Evolutionary conservation across 2,797 vertebrate species (phyloP), one percentile per base, ranked within the genome.

Genomic region (Sitta carolinensis): DNA sequence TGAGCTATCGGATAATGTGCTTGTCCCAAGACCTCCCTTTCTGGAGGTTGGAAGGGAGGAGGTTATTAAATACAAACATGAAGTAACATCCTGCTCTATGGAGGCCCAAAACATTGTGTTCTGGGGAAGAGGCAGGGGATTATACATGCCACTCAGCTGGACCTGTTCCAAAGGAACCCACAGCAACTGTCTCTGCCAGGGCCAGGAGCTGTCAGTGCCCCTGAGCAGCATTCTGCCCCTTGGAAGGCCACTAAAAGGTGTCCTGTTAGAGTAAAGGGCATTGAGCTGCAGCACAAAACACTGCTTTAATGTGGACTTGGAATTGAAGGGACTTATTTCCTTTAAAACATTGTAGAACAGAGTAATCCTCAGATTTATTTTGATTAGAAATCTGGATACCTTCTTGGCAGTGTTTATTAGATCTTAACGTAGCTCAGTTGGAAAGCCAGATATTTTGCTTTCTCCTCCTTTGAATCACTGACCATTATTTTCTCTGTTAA

Each of bases 331-430:
- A 82, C 67, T 90, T 92, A 36, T 58, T 84, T 95, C 52, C 57
- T 90, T 82, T 92, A 94, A 95, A 94, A 67, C 52, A 57, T 2
- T 61, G 75, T 70, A 89, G 86, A 95, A 67, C 80, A 89, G 67
- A 63, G 38, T 95, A 95, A 96, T 94, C 93, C 93, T 87, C 70
- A 87, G 90, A 96, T 95, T 95, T 96, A 96, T 96, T 95, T 95
- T 95, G 94, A 93, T 96, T 94, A 95, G 93, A 83, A 95, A 94
- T 95, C 92, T 96, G 94, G 90, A 96, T 95, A 89, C 78, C 88
- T 96, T 96, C 92, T 95, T 95, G 96, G 90, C 96, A 96, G 90
- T 96, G 90, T 96, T 96, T 92, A 93, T 95, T 93, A 96, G 86
- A 82, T 73, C 59, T 82, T 90, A 87, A 89, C 61, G 86, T 47